Conservation (phyloP, 2,113 vertebrate genomes). For the Cyphomyrus plagiostoma region DNA sequence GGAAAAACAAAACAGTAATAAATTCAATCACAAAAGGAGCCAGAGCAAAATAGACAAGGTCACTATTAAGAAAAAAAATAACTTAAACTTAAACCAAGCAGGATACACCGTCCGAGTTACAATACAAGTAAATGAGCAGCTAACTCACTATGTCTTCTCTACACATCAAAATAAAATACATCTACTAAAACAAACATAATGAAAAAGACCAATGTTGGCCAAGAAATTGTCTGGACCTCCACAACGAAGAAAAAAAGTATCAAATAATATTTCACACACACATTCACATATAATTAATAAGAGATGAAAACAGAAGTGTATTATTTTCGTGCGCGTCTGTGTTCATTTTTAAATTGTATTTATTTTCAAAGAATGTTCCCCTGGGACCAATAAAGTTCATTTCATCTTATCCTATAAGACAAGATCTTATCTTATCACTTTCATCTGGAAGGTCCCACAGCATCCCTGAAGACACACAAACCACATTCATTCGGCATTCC, state of each 20-base stretch:
- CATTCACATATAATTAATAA: neutral
- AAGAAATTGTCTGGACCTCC: neutral
- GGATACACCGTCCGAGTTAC: neutral
- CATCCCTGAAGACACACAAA: neutral
- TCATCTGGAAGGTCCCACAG: neutral
- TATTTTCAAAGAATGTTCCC: neutral
- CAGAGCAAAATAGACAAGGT: neutral
- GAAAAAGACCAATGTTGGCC: neutral
- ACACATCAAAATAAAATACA: neutral
- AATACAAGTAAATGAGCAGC: neutral
- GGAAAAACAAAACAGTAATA: neutral
- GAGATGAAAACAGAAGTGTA: neutral
- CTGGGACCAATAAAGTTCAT: neutral
- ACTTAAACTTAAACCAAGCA: neutral
- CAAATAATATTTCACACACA: neutral
- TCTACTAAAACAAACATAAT: neutral
- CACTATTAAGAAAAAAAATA: neutral
- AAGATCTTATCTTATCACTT: neutral
- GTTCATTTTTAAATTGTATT: neutral
- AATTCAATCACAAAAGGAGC: neutral
- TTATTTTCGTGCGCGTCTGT: neutral
- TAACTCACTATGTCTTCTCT: neutral
- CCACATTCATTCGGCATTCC: neutral
- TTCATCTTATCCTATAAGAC: neutral
- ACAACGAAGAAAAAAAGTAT: neutral